Evolutionary conservation across 1,140 invertebrate species (phyloP), one percentile per base, ranked within the genome.

Genomic region (Ostrea edulis): DNA sequence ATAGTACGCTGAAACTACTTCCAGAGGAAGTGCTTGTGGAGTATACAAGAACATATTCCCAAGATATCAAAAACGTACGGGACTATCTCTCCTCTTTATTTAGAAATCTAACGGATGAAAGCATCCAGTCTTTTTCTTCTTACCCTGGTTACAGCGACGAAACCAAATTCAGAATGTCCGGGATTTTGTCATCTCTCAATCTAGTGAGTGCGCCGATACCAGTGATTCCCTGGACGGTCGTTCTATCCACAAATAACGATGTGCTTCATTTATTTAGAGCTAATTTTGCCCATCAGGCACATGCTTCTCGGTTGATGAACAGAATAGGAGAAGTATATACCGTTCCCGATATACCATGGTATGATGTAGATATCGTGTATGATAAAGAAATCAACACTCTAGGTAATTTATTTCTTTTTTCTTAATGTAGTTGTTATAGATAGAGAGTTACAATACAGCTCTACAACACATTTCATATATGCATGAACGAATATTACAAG

Each of bases 371-470:
- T n/a, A 52, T 54, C 12, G 82, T 53, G 20, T 83, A 83, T 25
- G 82, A 83, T 44, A n/a, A 52, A 25, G 82, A 83, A 11, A 83
- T 83, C 22, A 54, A 29, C 20, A 83, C 53, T 22, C 35, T 83
- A 14, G 82, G 82, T 83, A 83, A 25, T 11, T 52, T 17, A 82
- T 0, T 83, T 52, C 53, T 14, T 22, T 3, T 83, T 83, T 20
- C 44, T 52, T 53, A 11, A 52, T 83, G 35, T 53, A 83, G 7
- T n/a, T n/a, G 9, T 2, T 44, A 44, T 44, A 44, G 5, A 44
- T 44, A 44, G 5, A 44, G 35, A 44, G 35, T 44, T 44, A 44
- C 5, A 44, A 44, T 44, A 44, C 2, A 2, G 5, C 5, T 44
- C 35, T 44, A 5, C 35, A 44, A 44, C 1, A n/a, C n/a, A n/a